Evolutionary conservation across 2,888 invertebrate species (phyloP), one percentile per base, ranked within the genome.

Genomic region (Pogonocherus hispidulus): DNA sequence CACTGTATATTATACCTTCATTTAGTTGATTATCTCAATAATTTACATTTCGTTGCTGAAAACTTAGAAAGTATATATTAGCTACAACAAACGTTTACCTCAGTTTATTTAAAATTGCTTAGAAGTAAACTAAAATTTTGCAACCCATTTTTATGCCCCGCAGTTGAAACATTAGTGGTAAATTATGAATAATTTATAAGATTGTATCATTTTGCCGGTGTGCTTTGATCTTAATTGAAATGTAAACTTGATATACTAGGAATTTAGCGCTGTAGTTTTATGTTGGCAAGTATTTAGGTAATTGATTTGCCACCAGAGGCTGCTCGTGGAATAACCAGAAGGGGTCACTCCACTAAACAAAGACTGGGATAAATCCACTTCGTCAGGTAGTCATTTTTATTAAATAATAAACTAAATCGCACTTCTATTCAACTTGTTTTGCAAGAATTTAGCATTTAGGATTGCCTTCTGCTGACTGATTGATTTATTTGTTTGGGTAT

Each of bases 181-280:
- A 57, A 20, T 41, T 46, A 57, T 57, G 57, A 57, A 57, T 57
- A 57, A 57, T 57, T 57, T 57, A 57, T 57, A 57, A 57, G 46
- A 44, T 57, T 44, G 20, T 57, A 23, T 57, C 44, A 44, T 23
- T 23, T 22, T 46, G 57, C 23, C 57, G 57, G 35, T 44, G 23
- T 11, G 23, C 57, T 57, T 57, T 57, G 57, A 57, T 57, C 57
- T 57, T 27, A 57, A 57, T 57, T 57, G 57, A 57, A 44, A 57
- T 46, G 57, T 57, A 56, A 41, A 41, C 41, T 41, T 14, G 41
- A 46, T 57, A 57, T 57, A 57, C 57, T 27, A 23, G 18, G 57
- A 57, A 57, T 57, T 18, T 41, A 41, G 41, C 20, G n/a, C 37
- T 51, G n/a, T n/a, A 51, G 49, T 23, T 11, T 32, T 52, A 52